These are phyloP conservation scores for Lagopus muta DNA, from an alignment of 2,113 vertebrate genomes.

Conservation along the genomic window DNA sequence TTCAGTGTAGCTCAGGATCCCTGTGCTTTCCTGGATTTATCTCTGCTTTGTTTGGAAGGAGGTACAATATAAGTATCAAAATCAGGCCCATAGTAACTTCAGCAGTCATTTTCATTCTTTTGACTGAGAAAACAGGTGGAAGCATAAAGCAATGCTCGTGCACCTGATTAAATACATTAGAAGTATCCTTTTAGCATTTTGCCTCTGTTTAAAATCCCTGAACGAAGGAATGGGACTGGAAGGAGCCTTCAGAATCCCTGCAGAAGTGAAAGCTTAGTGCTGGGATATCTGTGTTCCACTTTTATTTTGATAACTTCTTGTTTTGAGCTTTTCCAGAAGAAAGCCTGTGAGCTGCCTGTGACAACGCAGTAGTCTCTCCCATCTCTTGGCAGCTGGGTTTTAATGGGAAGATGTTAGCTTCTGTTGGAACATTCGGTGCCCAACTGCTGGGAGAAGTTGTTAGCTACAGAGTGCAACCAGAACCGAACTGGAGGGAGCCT, in stretches of 20 bases:
- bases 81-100: background rate
- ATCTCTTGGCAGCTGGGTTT: background rate
- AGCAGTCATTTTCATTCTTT: background rate
- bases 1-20: background rate
- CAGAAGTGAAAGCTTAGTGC: background rate
- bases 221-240: accelerated
- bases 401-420: background rate
- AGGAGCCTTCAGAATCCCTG: background rate
- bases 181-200: background rate
- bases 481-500: background rate
- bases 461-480: background rate
- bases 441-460: slow-evolving; percentile 12
- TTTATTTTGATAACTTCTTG: background rate
- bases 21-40: background rate
- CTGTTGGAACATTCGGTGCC: background rate
- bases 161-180: background rate
- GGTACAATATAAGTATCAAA: background rate
- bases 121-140: background rate
- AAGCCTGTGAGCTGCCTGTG: background rate
- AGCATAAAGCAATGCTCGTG: background rate
- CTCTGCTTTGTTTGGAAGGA: background rate
- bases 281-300: background rate
- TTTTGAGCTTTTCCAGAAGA: background rate
- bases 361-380: background rate
- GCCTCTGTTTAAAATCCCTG: background rate